Percentiles rank a stretch among this genome's conserved stretches.
Conservation (phyloP, 2,888 invertebrate species). For the Rhingia rostrata region DNA sequence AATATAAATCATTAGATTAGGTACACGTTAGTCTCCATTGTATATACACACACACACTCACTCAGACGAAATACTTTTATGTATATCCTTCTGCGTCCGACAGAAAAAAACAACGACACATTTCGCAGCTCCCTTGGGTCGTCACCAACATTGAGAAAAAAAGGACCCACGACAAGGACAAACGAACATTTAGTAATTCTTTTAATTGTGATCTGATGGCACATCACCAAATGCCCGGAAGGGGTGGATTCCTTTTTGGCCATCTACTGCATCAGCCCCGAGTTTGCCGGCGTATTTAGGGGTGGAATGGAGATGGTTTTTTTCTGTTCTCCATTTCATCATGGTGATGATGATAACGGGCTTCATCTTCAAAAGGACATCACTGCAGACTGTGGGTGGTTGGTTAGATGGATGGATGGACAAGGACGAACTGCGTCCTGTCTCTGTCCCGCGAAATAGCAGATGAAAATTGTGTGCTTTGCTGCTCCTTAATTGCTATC, state of each 20-base stretch:
- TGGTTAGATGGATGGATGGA: slow-evolving; percentile 28
- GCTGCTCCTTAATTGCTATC: slow-evolving; percentile 73
- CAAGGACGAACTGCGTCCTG: slow-evolving; percentile 35
- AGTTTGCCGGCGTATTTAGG: slow-evolving; percentile 42
- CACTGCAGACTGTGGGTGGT: slow-evolving; percentile 18
- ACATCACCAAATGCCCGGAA: slow-evolving; percentile 73
- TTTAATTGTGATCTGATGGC: slow-evolving; percentile 75
- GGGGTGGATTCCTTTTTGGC: slow-evolving; percentile 68
- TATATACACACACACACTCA: slow-evolving; percentile 5
- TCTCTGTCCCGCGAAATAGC: slow-evolving; percentile 57
- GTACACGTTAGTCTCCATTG: slow-evolving; percentile 75
- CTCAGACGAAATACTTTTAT: slow-evolving; percentile 65
- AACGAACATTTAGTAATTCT: slow-evolving; percentile 74
- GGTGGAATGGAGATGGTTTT: slow-evolving; percentile 32
- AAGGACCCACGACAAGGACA: slow-evolving; percentile 50
- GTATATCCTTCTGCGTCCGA: slow-evolving; percentile 44
- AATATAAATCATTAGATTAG: slow-evolving; percentile 83
- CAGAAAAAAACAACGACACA: slow-evolving; percentile 52
- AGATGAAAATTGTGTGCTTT: slow-evolving; percentile 70
- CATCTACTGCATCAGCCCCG: slow-evolving; percentile 12
- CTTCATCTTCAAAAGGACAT: slow-evolving; percentile 59
- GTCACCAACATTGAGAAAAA: slow-evolving; percentile 44
- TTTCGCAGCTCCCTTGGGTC: slow-evolving; percentile 69
- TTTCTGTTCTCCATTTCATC: slow-evolving; percentile 72
- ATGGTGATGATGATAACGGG: slow-evolving; percentile 73